These are phyloP conservation scores for Magallana angulata DNA, from an alignment of 1,140 invertebrate species.

Conservation along the genomic window DNA sequence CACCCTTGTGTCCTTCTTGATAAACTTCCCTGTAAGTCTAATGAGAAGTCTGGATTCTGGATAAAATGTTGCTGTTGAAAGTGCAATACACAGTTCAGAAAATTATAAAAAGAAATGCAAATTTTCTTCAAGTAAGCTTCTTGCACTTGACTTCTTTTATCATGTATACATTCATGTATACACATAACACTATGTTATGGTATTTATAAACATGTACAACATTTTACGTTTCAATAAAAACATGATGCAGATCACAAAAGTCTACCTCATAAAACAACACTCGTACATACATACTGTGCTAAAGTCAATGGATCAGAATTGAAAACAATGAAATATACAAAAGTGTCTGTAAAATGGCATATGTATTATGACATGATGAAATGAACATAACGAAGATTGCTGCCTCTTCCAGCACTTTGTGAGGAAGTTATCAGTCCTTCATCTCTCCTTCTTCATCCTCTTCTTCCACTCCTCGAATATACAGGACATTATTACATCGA, in stretches of 20 bases:
- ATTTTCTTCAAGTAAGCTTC: neutral
- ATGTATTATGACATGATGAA: neutral
- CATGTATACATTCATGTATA: neutral
- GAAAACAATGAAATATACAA: neutral
- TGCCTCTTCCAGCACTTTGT: neutral
- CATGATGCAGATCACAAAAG: neutral
- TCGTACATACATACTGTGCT: too few species aligned
- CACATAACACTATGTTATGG: too few species aligned
- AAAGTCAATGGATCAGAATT: too few species aligned
- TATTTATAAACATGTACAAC: too few species aligned
- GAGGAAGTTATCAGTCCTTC: slow-evolving; percentile 86
- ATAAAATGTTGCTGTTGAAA: too few species aligned
- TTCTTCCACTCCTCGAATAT: slow-evolving; percentile 96
- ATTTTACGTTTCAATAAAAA: neutral
- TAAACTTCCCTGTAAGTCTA: too few species aligned
- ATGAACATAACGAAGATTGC: slow-evolving; percentile 23
- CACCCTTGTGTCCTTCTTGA: too few species aligned
- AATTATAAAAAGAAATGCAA: neutral
- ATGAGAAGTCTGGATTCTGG: too few species aligned
- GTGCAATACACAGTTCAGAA: neutral
- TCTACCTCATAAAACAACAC: neutral
- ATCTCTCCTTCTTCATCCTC: slow-evolving; percentile 98
- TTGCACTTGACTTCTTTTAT: neutral
- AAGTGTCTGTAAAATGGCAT: neutral
- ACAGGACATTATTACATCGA: slow-evolving; percentile 98